These are phyloP conservation scores for Chalcosyrphus nemorum DNA, from an alignment of 2,888 invertebrate genomes.

Conservation along the genomic window DNA sequence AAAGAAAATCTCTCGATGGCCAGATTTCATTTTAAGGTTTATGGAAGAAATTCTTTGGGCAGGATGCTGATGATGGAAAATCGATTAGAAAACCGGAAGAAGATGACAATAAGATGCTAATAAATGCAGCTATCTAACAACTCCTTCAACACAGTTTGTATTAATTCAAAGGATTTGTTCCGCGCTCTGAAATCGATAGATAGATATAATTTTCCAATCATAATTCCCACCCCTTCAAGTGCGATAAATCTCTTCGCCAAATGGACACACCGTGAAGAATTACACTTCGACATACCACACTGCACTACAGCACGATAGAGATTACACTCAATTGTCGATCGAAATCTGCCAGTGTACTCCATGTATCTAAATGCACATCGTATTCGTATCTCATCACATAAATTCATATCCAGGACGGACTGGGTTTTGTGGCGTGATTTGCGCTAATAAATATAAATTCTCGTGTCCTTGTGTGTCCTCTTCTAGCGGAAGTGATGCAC, in stretches of 20 bases:
- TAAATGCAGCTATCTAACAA: neutral
- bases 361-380: slow-evolving; percentile 59
- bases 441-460: slow-evolving; percentile 64
- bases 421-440: slow-evolving; percentile 60
- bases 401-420: slow-evolving; percentile 56
- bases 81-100: neutral
- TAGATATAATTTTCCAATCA: slow-evolving; percentile 26
- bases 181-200: slow-evolving; percentile 3
- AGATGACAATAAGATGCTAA: neutral
- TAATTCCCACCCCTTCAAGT: neutral
- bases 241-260: slow-evolving; percentile 54
- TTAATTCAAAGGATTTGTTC: slow-evolving; percentile 2
- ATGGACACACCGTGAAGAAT: slow-evolving; percentile 58
- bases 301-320: slow-evolving; percentile 1
- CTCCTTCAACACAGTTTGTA: neutral
- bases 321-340: slow-evolving; percentile 68
- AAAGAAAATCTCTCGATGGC: neutral
- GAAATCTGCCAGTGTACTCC: slow-evolving; percentile 26
- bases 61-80: slow-evolving; percentile 4
- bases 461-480: slow-evolving; percentile 33
- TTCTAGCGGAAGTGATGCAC: slow-evolving; percentile 51
- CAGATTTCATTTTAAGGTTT: neutral
- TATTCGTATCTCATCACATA: slow-evolving; percentile 54
- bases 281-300: slow-evolving; percentile 48
- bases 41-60: neutral